Evolutionary conservation across 2,888 invertebrate genomes (phyloP).

Genomic region (Lasioglossum zephyrum): DNA sequence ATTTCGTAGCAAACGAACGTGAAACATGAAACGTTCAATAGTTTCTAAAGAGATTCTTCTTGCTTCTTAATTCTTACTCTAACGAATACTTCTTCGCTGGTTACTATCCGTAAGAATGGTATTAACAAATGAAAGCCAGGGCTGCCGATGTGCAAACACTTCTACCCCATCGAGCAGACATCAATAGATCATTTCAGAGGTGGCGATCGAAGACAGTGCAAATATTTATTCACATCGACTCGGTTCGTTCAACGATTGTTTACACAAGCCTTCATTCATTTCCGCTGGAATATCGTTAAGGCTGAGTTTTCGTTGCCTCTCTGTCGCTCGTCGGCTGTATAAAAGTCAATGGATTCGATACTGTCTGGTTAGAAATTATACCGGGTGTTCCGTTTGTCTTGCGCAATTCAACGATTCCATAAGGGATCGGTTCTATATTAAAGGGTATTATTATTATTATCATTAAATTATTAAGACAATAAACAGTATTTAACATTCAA

Average conservation of each 20-base stretch:
- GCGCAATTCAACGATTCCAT: background rate
- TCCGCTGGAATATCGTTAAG: background rate
- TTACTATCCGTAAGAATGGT: background rate
- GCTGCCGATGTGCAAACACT: background rate
- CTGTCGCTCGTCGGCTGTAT: background rate
- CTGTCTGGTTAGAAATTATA: background rate
- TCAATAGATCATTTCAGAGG: background rate
- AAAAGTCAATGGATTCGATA: background rate
- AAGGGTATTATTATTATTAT: no score
- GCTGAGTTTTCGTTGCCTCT: background rate
- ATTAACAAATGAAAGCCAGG: conserved; percentile 2
- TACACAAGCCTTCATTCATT: conserved; percentile 1
- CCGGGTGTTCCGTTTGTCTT: background rate
- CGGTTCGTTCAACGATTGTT: background rate
- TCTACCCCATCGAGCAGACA: background rate
- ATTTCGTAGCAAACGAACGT: no score
- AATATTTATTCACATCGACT: background rate
- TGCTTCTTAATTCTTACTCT: background rate
- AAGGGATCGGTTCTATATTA: background rate
- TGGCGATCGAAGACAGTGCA: background rate
- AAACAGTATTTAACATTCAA: no score
- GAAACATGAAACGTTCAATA: background rate
- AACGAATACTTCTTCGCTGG: background rate
- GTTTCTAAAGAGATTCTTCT: background rate
- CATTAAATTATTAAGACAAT: no score